Percentiles rank a stretch among this genome's conserved stretches.
phyloP scores from a whole-genome alignment of 2,113 vertebrate genomes.

The Eclectus roratus region DNA sequence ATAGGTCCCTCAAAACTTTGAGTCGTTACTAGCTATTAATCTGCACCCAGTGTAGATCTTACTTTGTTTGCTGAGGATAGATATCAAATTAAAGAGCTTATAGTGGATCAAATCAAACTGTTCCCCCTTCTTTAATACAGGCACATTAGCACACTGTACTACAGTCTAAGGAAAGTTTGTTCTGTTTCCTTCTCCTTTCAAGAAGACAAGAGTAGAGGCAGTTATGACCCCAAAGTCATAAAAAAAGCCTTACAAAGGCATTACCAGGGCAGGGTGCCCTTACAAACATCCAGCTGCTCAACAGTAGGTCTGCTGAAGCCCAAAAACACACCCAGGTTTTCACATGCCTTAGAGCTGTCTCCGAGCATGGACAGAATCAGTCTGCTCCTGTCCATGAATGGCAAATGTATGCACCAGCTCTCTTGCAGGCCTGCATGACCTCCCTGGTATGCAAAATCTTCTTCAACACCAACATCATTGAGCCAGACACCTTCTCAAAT shows the following conservation, averaged over 20 bases:
- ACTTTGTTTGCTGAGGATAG: background rate
- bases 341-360: background rate
- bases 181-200: background rate
- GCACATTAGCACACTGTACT: background rate
- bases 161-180: background rate
- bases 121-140: background rate
- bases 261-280: background rate
- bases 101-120: background rate
- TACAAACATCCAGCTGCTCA: background rate
- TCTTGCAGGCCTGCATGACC: background rate
- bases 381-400: background rate
- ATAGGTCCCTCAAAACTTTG: background rate
- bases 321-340: fast-evolving
- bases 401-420: background rate
- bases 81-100: background rate
- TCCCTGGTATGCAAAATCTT: background rate
- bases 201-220: background rate
- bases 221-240: background rate
- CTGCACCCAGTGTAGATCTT: background rate
- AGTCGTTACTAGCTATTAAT: background rate
- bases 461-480: fast-evolving
- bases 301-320: background rate
- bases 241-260: background rate
- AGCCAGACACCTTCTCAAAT: background rate
- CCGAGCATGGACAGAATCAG: background rate